Evolutionary conservation across 53 echinoderm and acorn worm species (phyloP), one percentile per base, ranked within the genome.

Genomic region (Luidia sarsii): DNA sequence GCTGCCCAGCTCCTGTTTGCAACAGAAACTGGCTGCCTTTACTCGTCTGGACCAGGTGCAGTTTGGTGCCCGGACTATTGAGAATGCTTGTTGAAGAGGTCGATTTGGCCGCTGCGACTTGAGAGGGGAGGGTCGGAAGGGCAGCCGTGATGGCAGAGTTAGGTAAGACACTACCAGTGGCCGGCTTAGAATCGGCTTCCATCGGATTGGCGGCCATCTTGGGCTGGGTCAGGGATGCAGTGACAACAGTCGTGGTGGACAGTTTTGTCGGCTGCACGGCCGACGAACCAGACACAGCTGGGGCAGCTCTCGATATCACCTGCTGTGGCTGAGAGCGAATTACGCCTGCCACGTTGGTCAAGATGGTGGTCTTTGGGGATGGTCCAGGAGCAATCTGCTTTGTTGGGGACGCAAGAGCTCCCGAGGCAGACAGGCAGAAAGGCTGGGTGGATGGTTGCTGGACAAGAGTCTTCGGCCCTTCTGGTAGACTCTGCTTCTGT

Each of bases 1-100:
- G 9, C 48, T 77, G 77, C 1, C 19, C 37, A 43, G 77, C 43
- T 7, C 60, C 60, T 28, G 77, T 77, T 16, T 57, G 77, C 43
- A 77, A 4, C 2, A 77, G 4, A 33, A 77, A 45, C 61, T 77
- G 77, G 2, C 21, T 45, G 10, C 77, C 77, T 39, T 32, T 77
- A 48, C 16, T 60, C 24, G 77, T 77, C 48, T 77, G 77, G 24
- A 77, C 46, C 4, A 77, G 77, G 31, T 77, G 77, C 21, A 77
- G 19, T 57, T 46, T 59, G 21, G 16, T 35, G 10, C 72, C 56
- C 22, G 37, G 72, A 72, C 15, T 56, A 24, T 39, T 53, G 6
- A 56, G 37, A 1, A 45, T 1, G 27, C 1, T 27, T 23, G 45
- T 30, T n/a, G n/a, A n/a, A n/a, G n/a, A n/a, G n/a, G n/a, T n/a